Evolutionary conservation across 2,113 vertebrate genomes (phyloP), one percentile per base, ranked within the genome.

Genomic region (Megalops atlanticus): DNA sequence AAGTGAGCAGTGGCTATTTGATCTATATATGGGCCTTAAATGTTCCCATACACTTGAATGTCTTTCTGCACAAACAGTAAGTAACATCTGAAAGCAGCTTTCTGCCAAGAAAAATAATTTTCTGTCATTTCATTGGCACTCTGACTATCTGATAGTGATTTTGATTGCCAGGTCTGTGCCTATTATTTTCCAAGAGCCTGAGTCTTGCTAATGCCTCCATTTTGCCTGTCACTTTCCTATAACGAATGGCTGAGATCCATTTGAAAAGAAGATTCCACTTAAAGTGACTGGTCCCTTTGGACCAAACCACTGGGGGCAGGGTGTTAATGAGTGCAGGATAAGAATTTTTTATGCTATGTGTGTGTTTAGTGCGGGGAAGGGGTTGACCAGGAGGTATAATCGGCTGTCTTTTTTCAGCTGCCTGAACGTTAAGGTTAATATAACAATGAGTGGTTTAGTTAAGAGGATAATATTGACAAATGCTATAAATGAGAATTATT

Each of bases 41-140:
- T 33, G 47, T 38, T 77, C 72, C 38, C 24, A 4, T 72, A 72
- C 70, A 72, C 70, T 72, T n/a, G n/a, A 64, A 64, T 11, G 8
- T 14, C 43, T 64, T n/a, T 64, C 58, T 64, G 58, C 58, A 64
- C 58, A 64, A 74, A 41, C 21, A 43, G 72, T 74, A 41, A 16
- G 41, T 39, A n/a, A n/a, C 41, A 27, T 41, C 36, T 8, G 18
- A 74, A 43, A 24, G 72, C n/a, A 74, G n/a, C 41, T 43, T 43
- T 2, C 18, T 74, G 72, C 21, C 35, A 39, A 74, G 72, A 74
- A 39, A 43, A 74, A 72, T 36, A 74, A 40, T 74, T 74, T n/a
- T 43, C 72, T 74, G 24, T 39, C 70, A 74, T 74, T 74, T 43
- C 41, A 27, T n/a, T n/a, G 72, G 21, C 39, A 74, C 2, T 74